phyloP scores from a whole-genome alignment of 2,797 vertebrate species.

The Tokudaia tokunoshimensis region DNA sequence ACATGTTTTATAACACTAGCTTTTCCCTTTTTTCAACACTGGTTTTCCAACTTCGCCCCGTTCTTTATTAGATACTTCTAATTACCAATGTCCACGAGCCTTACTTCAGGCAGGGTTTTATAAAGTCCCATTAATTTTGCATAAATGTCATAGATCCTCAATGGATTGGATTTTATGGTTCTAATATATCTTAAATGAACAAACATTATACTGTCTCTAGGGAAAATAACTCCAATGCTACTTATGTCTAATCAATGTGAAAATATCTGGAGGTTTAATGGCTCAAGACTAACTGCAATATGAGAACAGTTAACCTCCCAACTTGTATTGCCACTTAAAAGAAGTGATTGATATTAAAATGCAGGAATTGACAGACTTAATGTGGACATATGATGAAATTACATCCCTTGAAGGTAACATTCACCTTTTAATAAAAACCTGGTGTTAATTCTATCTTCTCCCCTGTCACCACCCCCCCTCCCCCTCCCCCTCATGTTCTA shows the following conservation, averaged over 20 bases:
- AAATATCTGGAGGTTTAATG: neutral
- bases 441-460: neutral
- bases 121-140: neutral
- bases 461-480: no score
- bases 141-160: neutral
- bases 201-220: neutral
- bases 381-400: neutral
- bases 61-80: neutral
- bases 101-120: neutral
- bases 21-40: neutral
- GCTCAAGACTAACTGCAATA: neutral
- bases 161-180: neutral
- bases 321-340: neutral
- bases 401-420: neutral
- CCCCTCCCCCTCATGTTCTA: neutral
- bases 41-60: neutral
- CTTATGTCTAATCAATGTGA: neutral
- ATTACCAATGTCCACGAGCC: neutral
- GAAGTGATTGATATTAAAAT: slow-evolving; percentile 11
- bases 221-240: neutral
- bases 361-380: neutral
- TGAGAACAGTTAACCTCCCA: neutral
- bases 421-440: neutral
- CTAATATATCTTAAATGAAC: neutral
- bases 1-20: neutral